Evolutionary conservation across 2,797 vertebrate species (phyloP).

Genomic region (Enteromius argenteus): DNA sequence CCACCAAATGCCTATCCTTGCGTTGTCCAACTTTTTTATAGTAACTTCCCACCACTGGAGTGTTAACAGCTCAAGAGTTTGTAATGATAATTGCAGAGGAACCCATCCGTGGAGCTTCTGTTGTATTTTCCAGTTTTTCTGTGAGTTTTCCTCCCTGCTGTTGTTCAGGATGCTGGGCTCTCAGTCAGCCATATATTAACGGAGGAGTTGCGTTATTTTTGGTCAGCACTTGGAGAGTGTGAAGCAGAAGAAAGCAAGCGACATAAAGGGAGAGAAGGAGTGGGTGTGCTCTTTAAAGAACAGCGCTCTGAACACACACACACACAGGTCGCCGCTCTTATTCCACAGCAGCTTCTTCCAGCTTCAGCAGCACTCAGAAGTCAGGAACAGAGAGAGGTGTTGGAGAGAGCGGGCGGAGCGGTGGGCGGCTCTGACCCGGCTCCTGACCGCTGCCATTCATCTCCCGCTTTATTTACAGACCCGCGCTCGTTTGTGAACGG

Average conservation of each 20-base stretch:
- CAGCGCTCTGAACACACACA: constrained; percentile 45
- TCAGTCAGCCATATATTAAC: not conserved
- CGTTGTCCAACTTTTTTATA: not conserved
- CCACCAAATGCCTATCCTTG: not conserved
- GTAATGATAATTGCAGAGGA: not conserved
- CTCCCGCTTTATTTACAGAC: constrained; percentile 36
- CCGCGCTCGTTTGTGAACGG: constrained; percentile 12
- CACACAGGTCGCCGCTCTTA: constrained; percentile 25
- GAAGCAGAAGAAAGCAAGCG: constrained; percentile 50
- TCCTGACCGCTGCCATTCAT: constrained; percentile 21
- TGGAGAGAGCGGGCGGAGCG: not conserved
- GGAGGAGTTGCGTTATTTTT: constrained; percentile 50
- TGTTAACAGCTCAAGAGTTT: not conserved
- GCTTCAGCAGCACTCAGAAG: constrained; percentile 10
- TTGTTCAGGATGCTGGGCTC: constrained; percentile 20
- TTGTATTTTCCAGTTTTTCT: not conserved
- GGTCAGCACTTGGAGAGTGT: constrained; percentile 36
- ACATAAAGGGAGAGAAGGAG: constrained; percentile 41
- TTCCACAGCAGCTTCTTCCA: constrained; percentile 40
- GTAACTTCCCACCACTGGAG: not conserved
- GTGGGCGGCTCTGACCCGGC: constrained; percentile 38
- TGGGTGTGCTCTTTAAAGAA: constrained; percentile 47
- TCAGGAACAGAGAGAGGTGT: constrained; percentile 10
- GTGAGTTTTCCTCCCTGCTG: not conserved
- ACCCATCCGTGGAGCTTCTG: not conserved